Evolutionary conservation across 2,888 invertebrate species (phyloP), one percentile per base, ranked within the genome.

Genomic region (Melikaiella ostensackeni): DNA sequence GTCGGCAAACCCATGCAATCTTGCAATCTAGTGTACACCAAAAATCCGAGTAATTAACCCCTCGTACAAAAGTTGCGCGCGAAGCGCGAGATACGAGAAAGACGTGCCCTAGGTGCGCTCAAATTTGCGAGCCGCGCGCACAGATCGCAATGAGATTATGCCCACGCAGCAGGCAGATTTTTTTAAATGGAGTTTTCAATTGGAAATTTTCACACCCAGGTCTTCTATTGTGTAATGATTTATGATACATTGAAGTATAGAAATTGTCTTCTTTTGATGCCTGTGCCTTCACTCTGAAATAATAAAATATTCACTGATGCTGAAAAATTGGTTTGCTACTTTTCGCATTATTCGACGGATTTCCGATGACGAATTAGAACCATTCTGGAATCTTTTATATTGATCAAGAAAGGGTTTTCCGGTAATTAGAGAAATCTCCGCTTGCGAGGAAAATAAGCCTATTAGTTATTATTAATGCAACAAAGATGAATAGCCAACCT

Each of bases 391-490:
- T 59, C 27, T 59, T 59, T 59, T 27, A 27, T 11, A 59, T 59
- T 27, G 24, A 13, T 27, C 11, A 27, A 24, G 1, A 59, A 27
- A 59, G 27, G 59, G 59, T 59, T 13, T 27, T 21, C 11, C 21
- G 9, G 21, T 55, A n/a, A 55, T 59, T 27, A 59, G 13, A 59
- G 16, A 24, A 59, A 50, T 50, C 19, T n/a, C 70, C 30, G 19
- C 13, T n/a, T 64, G 11, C 50, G 30, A 27, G 1, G 30, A 46
- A 55, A n/a, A 21, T 5, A 70, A 70, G 16, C 42, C 30, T 30
- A 30, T 30, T 4, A 30, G 30, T 70, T 30, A 50, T 55, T 70
- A 70, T 70, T 50, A 13, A 70, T 30, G 11, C 30, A 70, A 50
- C 21, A 11, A 33, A 55, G 27, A 33, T 19, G 8, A 66, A 27